These are phyloP conservation scores for Eudemis profundana DNA, from an alignment of 2,888 invertebrate species.

Conservation along the genomic window DNA sequence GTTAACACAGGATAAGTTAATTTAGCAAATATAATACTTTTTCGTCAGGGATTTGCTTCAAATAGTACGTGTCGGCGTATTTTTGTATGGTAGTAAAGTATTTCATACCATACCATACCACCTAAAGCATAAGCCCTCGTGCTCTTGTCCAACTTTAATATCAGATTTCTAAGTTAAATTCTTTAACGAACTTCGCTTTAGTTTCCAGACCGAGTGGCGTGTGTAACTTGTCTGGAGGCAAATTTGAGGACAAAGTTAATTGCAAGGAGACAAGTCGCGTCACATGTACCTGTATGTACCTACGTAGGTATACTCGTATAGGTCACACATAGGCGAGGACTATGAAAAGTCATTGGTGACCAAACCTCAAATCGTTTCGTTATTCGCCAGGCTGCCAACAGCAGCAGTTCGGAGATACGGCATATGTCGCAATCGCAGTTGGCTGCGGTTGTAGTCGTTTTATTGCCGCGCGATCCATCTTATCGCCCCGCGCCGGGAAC, in stretches of 20 bases:
- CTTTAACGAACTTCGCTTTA: slow-evolving; percentile 11
- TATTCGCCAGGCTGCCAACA: slow-evolving; percentile 39
- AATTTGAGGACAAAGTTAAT: slow-evolving; percentile 37
- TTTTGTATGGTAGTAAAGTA: too few relatives aligned
- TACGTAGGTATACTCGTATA: too few relatives aligned
- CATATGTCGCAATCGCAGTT: slow-evolving; percentile 52
- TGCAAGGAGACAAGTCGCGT: slow-evolving; percentile 19
- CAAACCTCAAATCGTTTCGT: slow-evolving; percentile 21
- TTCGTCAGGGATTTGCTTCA: neutral
- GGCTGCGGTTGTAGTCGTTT: slow-evolving; percentile 53
- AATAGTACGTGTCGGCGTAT: too few relatives aligned
- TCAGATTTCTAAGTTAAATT: neutral
- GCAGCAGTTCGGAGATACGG: slow-evolving; percentile 50
- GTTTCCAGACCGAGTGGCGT: slow-evolving; percentile 27
- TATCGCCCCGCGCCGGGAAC: slow-evolving; percentile 46
- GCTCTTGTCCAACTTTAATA: neutral
- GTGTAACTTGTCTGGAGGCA: slow-evolving; percentile 15
- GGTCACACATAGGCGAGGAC: slow-evolving; percentile 8
- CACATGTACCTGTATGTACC: slow-evolving; percentile 7
- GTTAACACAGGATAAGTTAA: neutral
- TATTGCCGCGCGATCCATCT: slow-evolving; percentile 56
- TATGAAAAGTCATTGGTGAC: slow-evolving; percentile 14
- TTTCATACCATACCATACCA: too few relatives aligned
- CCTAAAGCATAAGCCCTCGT: too few relatives aligned
- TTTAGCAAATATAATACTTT: neutral